Evolutionary conservation across 2,888 invertebrate genomes (phyloP), one percentile per base, ranked within the genome.

Genomic region (Acanthosepion esculentum): DNA sequence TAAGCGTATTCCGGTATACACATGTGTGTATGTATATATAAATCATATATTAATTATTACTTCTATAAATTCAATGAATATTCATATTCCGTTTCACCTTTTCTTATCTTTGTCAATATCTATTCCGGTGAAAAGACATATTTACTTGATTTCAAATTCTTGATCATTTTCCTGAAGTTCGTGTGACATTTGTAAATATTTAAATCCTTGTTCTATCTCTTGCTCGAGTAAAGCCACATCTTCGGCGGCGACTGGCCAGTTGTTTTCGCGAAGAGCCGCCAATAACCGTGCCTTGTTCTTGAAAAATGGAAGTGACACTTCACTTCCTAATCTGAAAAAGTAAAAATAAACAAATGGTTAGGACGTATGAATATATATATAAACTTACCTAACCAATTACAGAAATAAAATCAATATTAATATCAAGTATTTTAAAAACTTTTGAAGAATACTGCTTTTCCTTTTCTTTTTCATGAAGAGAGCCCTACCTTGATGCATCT

Each of bases 211-310:
- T 5, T 95, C 95, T 29, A 97, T 97, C 95, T 97, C 97, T 50
- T 96, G 96, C 94, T 97, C 97, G 94, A 97, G 95, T 12, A 96
- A 95, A 12, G 95, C 53, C 29, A 97, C 96, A 95, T 97, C 97
- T 18, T 95, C 94, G 94, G 96, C 96, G 53, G 94, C 95, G 78
- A 97, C 95, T 48, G 97, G 97, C 97, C 97, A 97, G 1, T 96
- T 96, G 48, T 96, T 95, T 53, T 96, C 95, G 29, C 96, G 96
- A 91, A 97, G 95, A 18, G 96, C 96, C 95, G 96, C 95, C 94
- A 96, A 95, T 29, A 97, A 95, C 95, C 96, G 95, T 64, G 95
- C 91, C 26, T 96, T 96, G 95, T 97, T 96, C 20, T 96, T 96
- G 18, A 95, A 94, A 95, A 96, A 97, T 18, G 96, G 96, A 20